Evolutionary conservation across 1,140 invertebrate genomes (phyloP).

Genomic region (Ceratosolen solmsi): DNA sequence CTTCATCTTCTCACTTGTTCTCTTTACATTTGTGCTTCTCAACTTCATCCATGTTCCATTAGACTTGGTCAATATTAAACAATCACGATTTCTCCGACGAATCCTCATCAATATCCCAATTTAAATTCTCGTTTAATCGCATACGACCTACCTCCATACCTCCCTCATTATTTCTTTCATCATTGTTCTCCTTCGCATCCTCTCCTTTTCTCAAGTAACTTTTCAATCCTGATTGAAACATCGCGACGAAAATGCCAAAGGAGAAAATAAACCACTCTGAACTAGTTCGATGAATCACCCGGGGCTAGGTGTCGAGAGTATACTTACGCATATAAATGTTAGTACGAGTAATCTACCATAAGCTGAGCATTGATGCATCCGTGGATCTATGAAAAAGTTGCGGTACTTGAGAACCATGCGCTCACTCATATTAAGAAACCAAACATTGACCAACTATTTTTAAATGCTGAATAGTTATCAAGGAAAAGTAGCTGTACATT

Average conservation of each 20-base stretch:
- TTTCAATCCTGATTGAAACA: constrained; percentile 49
- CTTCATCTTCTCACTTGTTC: background rate
- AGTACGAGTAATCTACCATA: constrained; percentile 9
- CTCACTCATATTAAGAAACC: constrained; percentile 11
- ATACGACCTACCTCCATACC: background rate
- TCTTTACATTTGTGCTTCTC: background rate
- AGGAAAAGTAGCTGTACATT: background rate
- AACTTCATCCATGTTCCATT: constrained; percentile 47
- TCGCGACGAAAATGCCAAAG: constrained; percentile 39
- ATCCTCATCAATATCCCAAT: constrained; percentile 48
- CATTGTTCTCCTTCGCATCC: background rate
- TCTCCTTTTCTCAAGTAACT: background rate
- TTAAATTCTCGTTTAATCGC: constrained; percentile 51
- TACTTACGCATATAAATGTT: background rate
- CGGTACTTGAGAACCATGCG: background rate
- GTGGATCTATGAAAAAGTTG: background rate
- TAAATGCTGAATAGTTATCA: constrained; percentile 16
- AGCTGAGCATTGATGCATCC: constrained; percentile 8
- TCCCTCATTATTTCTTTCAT: constrained; percentile 18
- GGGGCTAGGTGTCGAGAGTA: constrained; percentile 2
- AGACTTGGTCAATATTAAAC: constrained; percentile 52
- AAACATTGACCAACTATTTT: constrained; percentile 40
- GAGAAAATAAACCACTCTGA: constrained; percentile 40
- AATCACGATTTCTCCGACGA: constrained; percentile 37
- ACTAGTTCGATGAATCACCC: constrained; percentile 44